Evolutionary conservation across 2,888 invertebrate species (phyloP), one percentile per base, ranked within the genome.

Genomic region (Ophion slaviceki): DNA sequence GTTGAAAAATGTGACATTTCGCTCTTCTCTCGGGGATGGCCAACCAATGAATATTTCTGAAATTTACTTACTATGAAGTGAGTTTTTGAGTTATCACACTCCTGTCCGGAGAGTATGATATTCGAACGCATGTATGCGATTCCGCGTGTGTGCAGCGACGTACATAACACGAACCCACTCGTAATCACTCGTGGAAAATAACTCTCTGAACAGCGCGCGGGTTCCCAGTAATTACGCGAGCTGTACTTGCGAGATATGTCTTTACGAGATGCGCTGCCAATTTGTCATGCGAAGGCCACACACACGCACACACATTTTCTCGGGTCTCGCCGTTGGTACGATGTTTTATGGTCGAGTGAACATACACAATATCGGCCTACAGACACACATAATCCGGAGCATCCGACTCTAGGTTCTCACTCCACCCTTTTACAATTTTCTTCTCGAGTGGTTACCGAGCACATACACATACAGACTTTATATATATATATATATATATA

Each of bases 221-320:
- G 72, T 66, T 72, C 72, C 36, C 77, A 66, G 67, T 84, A 81
- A 84, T 84, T 81, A 84, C 80, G 74, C 84, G 80, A 71, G 72
- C 68, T 77, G 61, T 32, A 77, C 57, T 76, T 71, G 76, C 62
- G 76, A 80, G 84, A 84, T 74, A 77, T 80, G 80, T 77, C 80
- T 81, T 84, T 81, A 77, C 84, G 77, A 80, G 80, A 77, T 59
- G 76, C 76, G 80, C 80, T 66, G 67, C 80, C 67, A 80, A 81
- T 81, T 80, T 81, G 80, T 84, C 84, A 77, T 68, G 80, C 62
- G 59, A 62, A 64, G 79, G 70, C 68, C 45, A 47, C 70, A 45
- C 74, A 40, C 74, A 74, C 20, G 24, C 61, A 61, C 24, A 61
- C 24, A 20, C 8, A 40, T 24, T 68, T 57, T 77, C 53, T 57